Percentiles rank a stretch among this genome's conserved stretches.
These are phyloP conservation scores for Penaeus japonicus DNA, from an alignment of 1,140 invertebrate species.

Conservation along the genomic window DNA sequence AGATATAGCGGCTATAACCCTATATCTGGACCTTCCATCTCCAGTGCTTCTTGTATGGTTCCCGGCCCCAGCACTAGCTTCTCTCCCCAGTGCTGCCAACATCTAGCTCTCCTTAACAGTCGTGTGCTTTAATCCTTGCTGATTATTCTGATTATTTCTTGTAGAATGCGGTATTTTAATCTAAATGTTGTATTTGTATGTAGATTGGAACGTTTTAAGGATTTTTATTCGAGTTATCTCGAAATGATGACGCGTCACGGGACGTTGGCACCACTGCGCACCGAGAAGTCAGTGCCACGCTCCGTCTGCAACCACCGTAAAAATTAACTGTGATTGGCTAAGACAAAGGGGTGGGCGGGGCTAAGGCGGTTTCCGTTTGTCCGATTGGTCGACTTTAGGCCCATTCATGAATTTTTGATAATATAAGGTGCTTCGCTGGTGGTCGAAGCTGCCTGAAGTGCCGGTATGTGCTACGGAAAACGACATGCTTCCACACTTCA, in stretches of 20 bases:
- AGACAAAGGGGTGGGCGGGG: conserved; percentile 21
- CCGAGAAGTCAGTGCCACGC: conserved; percentile 23
- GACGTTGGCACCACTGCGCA: background rate
- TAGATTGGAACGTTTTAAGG: background rate
- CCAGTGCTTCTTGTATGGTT: too few relatives aligned
- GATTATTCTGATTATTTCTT: too few relatives aligned
- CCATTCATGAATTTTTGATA: conserved; percentile 27
- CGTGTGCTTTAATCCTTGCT: rapidly evolving
- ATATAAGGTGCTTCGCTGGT: background rate
- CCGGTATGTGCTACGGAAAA: too few relatives aligned
- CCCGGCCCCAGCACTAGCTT: too few relatives aligned
- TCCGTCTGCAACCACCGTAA: conserved; percentile 18
- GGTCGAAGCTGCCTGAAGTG: too few relatives aligned
- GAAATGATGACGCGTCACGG: background rate
- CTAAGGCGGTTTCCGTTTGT: background rate
- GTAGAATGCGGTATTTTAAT: too few relatives aligned
- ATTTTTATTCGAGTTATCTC: background rate
- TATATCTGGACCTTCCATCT: too few relatives aligned
- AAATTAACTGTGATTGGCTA: conserved; percentile 30
- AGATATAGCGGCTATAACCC: too few relatives aligned
- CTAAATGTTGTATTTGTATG: background rate
- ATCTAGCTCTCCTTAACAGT: too few relatives aligned
- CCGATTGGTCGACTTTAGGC: conserved; percentile 18
- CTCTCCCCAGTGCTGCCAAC: too few relatives aligned
- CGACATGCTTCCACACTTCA: too few relatives aligned